Evolutionary conservation across 2,888 invertebrate species (phyloP), one percentile per base, ranked within the genome.

Genomic region (Aphidoletes aphidimyza): DNA sequence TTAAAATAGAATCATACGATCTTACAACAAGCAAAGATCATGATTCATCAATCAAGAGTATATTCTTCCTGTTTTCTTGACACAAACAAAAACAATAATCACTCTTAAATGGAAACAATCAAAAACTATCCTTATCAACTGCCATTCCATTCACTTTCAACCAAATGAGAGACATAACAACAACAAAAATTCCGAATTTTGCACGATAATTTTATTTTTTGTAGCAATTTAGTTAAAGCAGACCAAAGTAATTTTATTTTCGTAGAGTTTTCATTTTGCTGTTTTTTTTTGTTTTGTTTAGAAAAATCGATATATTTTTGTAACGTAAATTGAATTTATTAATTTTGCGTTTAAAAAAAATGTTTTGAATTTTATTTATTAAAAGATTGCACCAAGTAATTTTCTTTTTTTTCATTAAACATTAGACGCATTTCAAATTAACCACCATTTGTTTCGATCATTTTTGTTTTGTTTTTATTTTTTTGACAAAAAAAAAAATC

Each of bases 381-480:
- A n/a, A n/a, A n/a, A n/a, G n/a, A n/a, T n/a, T n/a, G n/a, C n/a
- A n/a, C n/a, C n/a, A n/a, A n/a, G n/a, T n/a, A n/a, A n/a, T 83
- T 83, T 83, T 83, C 9, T 26, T n/a, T 37, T 22, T 8, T 83
- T 83, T 83, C 22, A 22, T 83, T 39, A 39, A 45, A 19, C 26
- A 42, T 83, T 78, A 14, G 30, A 6, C 9, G 36, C 22, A 5
- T 83, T 37, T 49, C 39, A 83, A 42, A 59, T 39, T 39, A 84
- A 36, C 83, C 59, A 83, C 19, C 3, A 54, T 30, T 17, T 83
- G 42, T 85, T 85, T 84, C 3, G 14, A 11, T 30, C 22, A 78
- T 26, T 83, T 83, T 45, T 81, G 22, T 84, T 84, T 36, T 84
- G 42, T n/a, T 83, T 84, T 37, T 22, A 54, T 54, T 54, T 30